Conservation (phyloP, 2,113 vertebrate species). For the Rhinolophus ferrumequinum region DNA sequence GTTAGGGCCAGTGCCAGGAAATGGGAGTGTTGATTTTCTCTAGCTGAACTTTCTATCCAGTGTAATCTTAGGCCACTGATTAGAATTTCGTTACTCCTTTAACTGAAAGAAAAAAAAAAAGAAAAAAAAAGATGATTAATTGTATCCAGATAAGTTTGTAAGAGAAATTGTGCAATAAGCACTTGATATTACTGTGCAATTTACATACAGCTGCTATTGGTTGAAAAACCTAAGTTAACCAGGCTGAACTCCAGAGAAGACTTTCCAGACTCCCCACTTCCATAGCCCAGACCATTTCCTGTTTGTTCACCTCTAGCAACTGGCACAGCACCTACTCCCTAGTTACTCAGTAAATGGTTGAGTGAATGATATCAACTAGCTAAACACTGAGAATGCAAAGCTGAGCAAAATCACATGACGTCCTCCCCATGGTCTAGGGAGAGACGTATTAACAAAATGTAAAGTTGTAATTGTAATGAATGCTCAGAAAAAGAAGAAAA, state of each 20-base stretch:
- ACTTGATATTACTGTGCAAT: background rate
- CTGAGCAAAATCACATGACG: background rate
- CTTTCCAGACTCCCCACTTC: background rate
- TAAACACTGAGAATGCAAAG: background rate
- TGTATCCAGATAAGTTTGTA: background rate
- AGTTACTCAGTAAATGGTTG: background rate
- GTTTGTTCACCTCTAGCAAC: background rate
- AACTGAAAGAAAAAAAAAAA: background rate
- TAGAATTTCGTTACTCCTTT: background rate
- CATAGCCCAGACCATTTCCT: background rate
- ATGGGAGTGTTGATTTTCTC: background rate
- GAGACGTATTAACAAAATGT: background rate
- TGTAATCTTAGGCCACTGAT: background rate
- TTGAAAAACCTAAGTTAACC: background rate
- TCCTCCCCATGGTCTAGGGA: background rate
- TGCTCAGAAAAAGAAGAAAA: slow-evolving; percentile 19
- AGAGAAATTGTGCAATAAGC: background rate
- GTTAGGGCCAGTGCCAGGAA: background rate
- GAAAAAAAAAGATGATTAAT: background rate
- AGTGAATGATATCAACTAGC: background rate
- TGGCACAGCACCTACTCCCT: background rate
- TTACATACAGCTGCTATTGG: background rate
- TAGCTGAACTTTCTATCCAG: background rate
- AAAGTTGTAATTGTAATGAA: background rate
- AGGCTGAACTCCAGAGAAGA: background rate